Evolutionary conservation across 2,888 invertebrate genomes (phyloP).

Genomic region (Lepidocyrtoides sp.): DNA sequence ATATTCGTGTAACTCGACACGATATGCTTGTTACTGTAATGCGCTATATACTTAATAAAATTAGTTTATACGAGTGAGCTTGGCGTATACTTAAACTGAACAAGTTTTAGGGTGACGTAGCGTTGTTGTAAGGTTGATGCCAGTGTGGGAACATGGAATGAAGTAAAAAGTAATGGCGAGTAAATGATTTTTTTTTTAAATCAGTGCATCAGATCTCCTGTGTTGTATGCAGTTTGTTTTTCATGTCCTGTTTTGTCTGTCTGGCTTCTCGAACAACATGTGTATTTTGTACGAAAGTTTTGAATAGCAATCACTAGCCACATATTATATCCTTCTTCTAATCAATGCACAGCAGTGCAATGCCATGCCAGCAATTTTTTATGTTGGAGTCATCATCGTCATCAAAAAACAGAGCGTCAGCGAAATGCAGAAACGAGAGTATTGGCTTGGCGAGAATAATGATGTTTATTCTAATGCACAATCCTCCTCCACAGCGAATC

Average conservation of each 20-base stretch:
- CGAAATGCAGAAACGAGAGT: background rate
- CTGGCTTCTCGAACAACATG: conserved; percentile 1
- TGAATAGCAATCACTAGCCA: background rate
- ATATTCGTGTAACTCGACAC: background rate
- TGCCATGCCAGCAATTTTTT: background rate
- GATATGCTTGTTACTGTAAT: too few relatives aligned
- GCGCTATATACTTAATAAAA: too few relatives aligned
- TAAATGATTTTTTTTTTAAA: conserved; percentile 7
- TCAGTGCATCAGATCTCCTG: background rate
- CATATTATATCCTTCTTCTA: background rate
- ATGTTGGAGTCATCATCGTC: conserved; percentile 8
- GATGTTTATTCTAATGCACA: background rate
- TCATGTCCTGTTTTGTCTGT: background rate
- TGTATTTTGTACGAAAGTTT: too few relatives aligned
- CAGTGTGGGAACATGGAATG: conserved; percentile 49
- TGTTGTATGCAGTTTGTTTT: background rate
- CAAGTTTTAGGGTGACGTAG: conserved; percentile 43
- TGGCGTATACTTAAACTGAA: background rate
- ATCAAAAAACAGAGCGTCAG: conserved; percentile 20
- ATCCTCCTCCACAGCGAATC: conserved; percentile 2
- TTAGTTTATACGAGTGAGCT: too few relatives aligned
- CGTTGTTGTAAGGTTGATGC: conserved; percentile 13
- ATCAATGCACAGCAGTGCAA: background rate
- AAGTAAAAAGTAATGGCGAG: conserved; percentile 25
- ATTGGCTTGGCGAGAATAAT: background rate